These are phyloP conservation scores for Leistus spinibarbis DNA, from an alignment of 2,888 invertebrate genomes.

Conservation along the genomic window DNA sequence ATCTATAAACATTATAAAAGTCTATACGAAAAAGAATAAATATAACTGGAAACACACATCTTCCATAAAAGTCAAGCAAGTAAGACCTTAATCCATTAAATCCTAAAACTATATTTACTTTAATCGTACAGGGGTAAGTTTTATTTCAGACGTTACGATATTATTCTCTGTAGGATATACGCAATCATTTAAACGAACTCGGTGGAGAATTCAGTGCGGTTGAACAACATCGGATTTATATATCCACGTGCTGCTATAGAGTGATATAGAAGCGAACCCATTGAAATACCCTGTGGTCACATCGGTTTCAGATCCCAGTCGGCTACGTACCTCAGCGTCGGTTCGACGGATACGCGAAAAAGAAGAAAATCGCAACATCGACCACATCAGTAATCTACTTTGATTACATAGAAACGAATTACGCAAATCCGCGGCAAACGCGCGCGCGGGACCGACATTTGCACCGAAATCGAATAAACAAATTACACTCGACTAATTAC, in stretches of 20 bases:
- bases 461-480: constrained; percentile 25
- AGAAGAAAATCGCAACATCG: constrained; percentile 12
- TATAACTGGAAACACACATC: not conserved
- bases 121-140: not conserved
- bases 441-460: not conserved
- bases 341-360: constrained; percentile 9
- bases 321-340: not conserved
- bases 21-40: not conserved
- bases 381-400: constrained; percentile 21
- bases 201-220: not conserved
- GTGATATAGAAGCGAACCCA: constrained; percentile 4
- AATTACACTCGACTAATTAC: constrained; percentile 29
- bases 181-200: not conserved
- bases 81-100: not conserved
- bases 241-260: not conserved
- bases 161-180: not conserved
- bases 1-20: not conserved
- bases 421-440: constrained; percentile 22
- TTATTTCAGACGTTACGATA: not conserved
- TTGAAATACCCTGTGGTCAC: constrained; percentile 23
- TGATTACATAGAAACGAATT: constrained; percentile 18
- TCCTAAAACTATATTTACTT: not conserved
- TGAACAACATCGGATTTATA: not conserved
- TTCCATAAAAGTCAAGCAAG: not conserved
- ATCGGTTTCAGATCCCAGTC: constrained; percentile 18